Conservation (phyloP, 2,888 invertebrate species). For the Nipponacmea schrenckii region DNA sequence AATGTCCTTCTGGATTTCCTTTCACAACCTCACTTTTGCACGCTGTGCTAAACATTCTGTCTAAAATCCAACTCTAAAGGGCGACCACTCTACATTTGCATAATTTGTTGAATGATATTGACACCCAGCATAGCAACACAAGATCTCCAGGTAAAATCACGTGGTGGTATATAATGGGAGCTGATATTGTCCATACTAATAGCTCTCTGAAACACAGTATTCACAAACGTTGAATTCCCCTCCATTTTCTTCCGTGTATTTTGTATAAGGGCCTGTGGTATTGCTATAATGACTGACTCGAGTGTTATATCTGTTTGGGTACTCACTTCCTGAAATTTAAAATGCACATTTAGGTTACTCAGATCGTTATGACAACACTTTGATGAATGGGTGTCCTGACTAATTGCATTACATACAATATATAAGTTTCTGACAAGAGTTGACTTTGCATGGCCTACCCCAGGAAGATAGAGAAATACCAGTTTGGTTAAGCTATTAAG, state of each 20-base stretch:
- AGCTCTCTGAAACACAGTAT: slow-evolving; percentile 37
- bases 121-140: slow-evolving; percentile 43
- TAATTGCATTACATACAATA: too few species aligned
- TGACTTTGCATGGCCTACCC: too few species aligned
- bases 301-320: slow-evolving; percentile 45
- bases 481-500: too few species aligned
- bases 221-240: slow-evolving; percentile 32
- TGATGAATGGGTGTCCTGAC: too few species aligned
- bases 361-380: too few species aligned
- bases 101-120: slow-evolving; percentile 43
- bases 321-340: slow-evolving; percentile 32
- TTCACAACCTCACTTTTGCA: too few species aligned
- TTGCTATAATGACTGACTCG: slow-evolving; percentile 37
- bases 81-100: slow-evolving; percentile 33
- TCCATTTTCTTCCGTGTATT: slow-evolving; percentile 12
- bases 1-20: too few species aligned
- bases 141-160: slow-evolving; percentile 38
- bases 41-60: too few species aligned
- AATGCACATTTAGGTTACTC: not conserved
- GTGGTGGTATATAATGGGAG: slow-evolving; percentile 37
- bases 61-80: too few species aligned
- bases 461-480: too few species aligned
- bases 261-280: slow-evolving; percentile 33
- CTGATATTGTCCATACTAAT: slow-evolving; percentile 42
- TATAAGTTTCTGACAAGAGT: too few species aligned